A percentile compares a stretch with the other conserved stretches of the same genome.
These are phyloP conservation scores for Drosophila grimshawi DNA, from an alignment of 1,140 invertebrate genomes.

Conservation along the genomic window DNA sequence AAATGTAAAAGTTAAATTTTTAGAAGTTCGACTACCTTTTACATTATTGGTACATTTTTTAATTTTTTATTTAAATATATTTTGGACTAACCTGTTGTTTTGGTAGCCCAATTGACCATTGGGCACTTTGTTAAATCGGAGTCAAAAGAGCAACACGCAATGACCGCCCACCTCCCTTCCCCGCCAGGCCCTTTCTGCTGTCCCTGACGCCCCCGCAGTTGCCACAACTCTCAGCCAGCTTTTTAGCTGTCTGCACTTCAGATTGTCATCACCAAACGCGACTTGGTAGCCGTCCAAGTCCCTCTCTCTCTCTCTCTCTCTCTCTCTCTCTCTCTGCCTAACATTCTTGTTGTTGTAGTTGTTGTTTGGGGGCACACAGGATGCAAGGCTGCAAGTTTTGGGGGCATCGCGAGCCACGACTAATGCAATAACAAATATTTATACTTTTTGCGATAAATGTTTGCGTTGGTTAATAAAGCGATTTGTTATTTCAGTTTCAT, in stretches of 20 bases:
- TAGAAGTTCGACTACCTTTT: too few species aligned
- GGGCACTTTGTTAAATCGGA: constrained; percentile 25
- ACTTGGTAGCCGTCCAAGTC: constrained; percentile 25
- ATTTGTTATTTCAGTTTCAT: constrained; percentile 77
- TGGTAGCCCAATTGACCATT: constrained; percentile 27
- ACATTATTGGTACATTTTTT: neutral
- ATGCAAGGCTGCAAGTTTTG: constrained; percentile 28
- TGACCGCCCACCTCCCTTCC: neutral
- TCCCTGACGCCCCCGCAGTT: neutral
- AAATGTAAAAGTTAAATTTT: too few species aligned
- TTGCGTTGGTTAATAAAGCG: constrained; percentile 83
- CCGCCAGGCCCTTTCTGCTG: neutral
- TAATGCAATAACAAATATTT: constrained; percentile 83
- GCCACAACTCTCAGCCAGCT: constrained; percentile 2
- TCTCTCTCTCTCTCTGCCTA: constrained; percentile 14
- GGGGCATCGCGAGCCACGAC: constrained; percentile 20
- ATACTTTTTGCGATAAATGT: constrained; percentile 83
- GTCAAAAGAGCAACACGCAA: constrained; percentile 22
- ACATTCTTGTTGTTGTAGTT: constrained; percentile 29
- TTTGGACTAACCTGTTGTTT: neutral
- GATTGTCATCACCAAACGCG: constrained; percentile 65
- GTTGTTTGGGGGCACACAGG: constrained; percentile 18
- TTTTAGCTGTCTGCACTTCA: constrained; percentile 46
- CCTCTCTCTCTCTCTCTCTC: neutral
- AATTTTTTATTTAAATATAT: too few species aligned